phyloP scores from a whole-genome alignment of 2,888 invertebrate species.

The Tenthredo amoena region DNA sequence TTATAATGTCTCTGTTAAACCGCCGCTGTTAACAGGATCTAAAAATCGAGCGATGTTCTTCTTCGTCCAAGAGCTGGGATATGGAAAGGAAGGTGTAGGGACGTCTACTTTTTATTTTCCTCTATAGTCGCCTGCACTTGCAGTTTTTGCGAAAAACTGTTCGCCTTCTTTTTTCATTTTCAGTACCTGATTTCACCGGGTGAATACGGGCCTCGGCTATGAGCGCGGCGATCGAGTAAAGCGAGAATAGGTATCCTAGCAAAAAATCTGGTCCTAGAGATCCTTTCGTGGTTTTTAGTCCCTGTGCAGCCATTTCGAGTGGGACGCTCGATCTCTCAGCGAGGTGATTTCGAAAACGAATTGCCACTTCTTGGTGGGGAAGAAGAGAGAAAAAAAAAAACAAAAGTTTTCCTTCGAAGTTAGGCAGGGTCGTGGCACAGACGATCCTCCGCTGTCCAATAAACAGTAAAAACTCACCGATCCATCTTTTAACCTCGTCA shows the following conservation, averaged over 20 bases:
- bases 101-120: no score
- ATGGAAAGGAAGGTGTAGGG: neutral
- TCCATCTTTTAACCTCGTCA: conserved; percentile 21
- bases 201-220: neutral
- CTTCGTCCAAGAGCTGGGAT: neutral
- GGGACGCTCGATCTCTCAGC: neutral
- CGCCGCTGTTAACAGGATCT: neutral
- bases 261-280: neutral
- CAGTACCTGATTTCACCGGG: neutral
- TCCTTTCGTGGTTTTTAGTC: neutral
- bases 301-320: neutral
- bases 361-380: neutral
- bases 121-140: neutral
- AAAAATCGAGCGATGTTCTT: neutral
- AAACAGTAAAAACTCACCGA: conserved; percentile 20
- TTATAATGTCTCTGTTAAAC: neutral
- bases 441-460: conserved; percentile 6
- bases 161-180: neutral
- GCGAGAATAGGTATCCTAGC: neutral
- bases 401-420: conserved; percentile 3
- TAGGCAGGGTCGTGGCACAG: conserved; percentile 30
- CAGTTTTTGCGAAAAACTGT: neutral
- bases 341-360: neutral
- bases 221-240: neutral
- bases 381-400: neutral